A percentile compares a stretch with the other conserved stretches of the same genome.
phyloP scores from a whole-genome alignment of 2,113 vertebrate species.

The Conger conger region DNA sequence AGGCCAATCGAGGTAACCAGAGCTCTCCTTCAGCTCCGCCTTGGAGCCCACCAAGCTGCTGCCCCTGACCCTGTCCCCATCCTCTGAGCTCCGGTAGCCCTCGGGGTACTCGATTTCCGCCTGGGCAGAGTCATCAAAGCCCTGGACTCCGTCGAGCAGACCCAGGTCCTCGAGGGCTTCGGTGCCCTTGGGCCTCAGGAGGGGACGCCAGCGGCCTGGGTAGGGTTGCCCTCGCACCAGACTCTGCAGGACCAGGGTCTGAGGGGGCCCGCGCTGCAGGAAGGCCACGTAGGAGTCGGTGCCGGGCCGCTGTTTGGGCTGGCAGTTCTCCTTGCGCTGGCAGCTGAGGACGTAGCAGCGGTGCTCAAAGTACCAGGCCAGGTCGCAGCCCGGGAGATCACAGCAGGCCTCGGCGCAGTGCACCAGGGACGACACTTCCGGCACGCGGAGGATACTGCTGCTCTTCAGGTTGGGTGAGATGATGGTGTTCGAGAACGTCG shows the following conservation, averaged over 20 bases:
- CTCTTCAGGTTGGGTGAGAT: conserved; percentile 77
- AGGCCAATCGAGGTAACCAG: conserved; percentile 56
- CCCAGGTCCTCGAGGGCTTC: conserved; percentile 74
- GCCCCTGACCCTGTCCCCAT: conserved; percentile 49
- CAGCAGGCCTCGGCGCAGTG: conserved; percentile 81
- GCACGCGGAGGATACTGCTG: conserved; percentile 74
- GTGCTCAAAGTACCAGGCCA: conserved; percentile 85
- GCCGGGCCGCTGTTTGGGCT: conserved; percentile 70
- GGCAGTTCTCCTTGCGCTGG: conserved; percentile 71
- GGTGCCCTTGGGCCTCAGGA: conserved; percentile 52
- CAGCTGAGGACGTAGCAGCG: conserved; percentile 87
- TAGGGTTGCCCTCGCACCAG: conserved; percentile 68
- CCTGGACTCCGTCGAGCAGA: conserved; percentile 62
- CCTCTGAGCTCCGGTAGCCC: conserved; percentile 64
- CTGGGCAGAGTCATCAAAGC: conserved; percentile 53
- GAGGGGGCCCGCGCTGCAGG: conserved; percentile 68
- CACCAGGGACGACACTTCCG: conserved; percentile 63
- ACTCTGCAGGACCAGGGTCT: conserved; percentile 64
- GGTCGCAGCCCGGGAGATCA: conserved; percentile 74
- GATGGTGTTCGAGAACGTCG: conserved; percentile 71
- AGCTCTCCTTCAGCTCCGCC: conserved; percentile 44
- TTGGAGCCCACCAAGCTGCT: conserved; percentile 49
- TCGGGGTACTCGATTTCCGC: conserved; percentile 65
- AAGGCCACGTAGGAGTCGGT: conserved; percentile 78
- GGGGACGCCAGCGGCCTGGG: conserved; percentile 55